These are phyloP conservation scores for Limosa lapponica DNA, from an alignment of 2,797 vertebrate genomes.

Conservation along the genomic window DNA sequence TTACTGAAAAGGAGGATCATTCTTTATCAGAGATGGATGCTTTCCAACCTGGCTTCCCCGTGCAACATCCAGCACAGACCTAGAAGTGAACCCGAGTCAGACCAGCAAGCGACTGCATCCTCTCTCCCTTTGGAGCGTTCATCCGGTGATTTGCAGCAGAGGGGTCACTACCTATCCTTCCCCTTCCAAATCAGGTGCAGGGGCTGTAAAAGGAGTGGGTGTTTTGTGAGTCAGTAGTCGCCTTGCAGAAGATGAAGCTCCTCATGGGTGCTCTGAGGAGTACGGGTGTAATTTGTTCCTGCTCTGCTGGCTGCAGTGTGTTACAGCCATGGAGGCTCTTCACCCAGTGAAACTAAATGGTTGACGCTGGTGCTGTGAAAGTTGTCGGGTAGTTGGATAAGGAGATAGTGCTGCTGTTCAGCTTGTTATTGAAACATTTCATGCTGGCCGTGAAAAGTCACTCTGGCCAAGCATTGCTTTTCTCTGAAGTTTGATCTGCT, in stretches of 20 bases:
- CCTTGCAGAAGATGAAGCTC: not conserved
- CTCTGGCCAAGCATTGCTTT: not conserved
- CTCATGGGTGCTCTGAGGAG: not conserved
- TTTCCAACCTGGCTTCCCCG: not conserved
- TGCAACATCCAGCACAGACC: not conserved
- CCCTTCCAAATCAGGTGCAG: not conserved
- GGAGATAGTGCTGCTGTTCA: not conserved
- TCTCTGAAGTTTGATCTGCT: not conserved
- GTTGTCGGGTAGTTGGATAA: not conserved
- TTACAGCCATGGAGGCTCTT: not conserved
- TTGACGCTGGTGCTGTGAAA: not conserved
- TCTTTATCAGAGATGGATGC: not conserved
- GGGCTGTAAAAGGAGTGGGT: not conserved
- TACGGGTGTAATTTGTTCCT: not conserved
- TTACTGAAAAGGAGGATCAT: not conserved
- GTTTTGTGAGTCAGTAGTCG: not conserved
- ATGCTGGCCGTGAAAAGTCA: not conserved
- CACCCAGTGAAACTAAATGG: not conserved
- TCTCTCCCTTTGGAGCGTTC: not conserved
- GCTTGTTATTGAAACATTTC: not conserved
- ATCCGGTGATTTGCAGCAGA: not conserved
- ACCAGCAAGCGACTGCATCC: not conserved
- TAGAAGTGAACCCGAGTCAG: not conserved
- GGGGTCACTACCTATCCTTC: not conserved
- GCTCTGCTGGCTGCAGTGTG: not conserved